phyloP scores from a whole-genome alignment of 2,888 invertebrate genomes.

The Microctonus aethiopoides region DNA sequence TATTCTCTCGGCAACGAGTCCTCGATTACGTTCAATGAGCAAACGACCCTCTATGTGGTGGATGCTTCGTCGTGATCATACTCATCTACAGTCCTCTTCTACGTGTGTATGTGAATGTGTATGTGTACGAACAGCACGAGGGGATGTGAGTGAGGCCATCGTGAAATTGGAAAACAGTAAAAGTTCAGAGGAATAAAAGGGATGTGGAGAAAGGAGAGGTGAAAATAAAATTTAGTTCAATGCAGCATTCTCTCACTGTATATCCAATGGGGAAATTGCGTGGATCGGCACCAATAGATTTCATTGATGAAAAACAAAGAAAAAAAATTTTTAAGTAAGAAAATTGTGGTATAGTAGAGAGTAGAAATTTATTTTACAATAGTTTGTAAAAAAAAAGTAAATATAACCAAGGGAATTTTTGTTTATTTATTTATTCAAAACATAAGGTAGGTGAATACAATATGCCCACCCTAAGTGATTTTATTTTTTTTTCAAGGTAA shows the following conservation, averaged over 20 bases:
- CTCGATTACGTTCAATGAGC: conserved; percentile 25
- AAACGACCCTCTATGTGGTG: conserved; percentile 19
- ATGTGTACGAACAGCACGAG: conserved; percentile 17
- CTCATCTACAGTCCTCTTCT: background rate
- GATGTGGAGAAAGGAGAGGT: conserved; percentile 24
- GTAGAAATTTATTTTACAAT: background rate
- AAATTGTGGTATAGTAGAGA: background rate
- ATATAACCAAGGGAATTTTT: background rate
- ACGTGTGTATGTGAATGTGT: conserved; percentile 2
- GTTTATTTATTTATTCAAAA: background rate
- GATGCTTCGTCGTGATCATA: conserved; percentile 1
- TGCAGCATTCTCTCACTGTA: conserved; percentile 32
- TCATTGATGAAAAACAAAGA: conserved; percentile 41
- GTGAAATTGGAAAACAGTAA: conserved; percentile 51
- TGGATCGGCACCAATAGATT: conserved; percentile 44
- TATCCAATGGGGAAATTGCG: conserved; percentile 41
- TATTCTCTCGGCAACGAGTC: conserved; percentile 30
- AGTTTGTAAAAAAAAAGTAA: no score
- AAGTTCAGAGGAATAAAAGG: conserved; percentile 42
- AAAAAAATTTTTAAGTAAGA: background rate
- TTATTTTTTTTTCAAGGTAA: no score
- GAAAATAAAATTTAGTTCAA: conserved; percentile 45
- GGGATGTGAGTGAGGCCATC: conserved; percentile 33
- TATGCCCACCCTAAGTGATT: no score
- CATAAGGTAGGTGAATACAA: background rate